These are phyloP conservation scores for Apis dorsata DNA, from an alignment of 1,140 invertebrate genomes.

Conservation along the genomic window DNA sequence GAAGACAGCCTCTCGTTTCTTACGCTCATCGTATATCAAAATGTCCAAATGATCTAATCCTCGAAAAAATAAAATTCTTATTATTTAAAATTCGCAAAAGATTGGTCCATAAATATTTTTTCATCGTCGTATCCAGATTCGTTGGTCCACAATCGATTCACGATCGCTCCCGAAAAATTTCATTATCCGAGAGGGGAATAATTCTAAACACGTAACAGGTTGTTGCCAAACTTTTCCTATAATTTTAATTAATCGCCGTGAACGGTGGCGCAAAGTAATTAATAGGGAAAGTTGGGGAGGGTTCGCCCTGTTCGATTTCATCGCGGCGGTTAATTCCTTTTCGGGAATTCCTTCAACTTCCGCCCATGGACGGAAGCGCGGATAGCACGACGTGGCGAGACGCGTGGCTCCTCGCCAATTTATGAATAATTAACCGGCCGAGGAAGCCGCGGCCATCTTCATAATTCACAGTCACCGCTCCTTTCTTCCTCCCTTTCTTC, in stretches of 20 bases:
- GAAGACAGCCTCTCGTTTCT: too few species aligned
- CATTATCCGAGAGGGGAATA: constrained; percentile 25
- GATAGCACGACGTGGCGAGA: background rate
- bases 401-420: constrained; percentile 37
- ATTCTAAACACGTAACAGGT: constrained; percentile 64
- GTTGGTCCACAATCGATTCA: too few species aligned
- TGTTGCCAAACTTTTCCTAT: constrained; percentile 52
- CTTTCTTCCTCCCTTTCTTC: background rate
- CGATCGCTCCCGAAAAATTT: background rate
- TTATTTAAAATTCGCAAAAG: too few species aligned
- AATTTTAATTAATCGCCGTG: constrained; percentile 57
- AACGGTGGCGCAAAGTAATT: constrained; percentile 55
- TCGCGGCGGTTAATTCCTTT: constrained; percentile 4
- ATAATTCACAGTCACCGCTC: constrained; percentile 30
- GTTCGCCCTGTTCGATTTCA: constrained; percentile 43
- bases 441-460: constrained; percentile 27
- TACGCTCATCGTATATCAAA: too few species aligned
- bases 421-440: constrained; percentile 48
- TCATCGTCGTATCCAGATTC: too few species aligned
- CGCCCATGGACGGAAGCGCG: background rate
- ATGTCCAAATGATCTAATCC: too few species aligned
- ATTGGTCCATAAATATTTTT: too few species aligned
- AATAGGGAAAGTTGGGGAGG: constrained; percentile 46
- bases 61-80: too few species aligned
- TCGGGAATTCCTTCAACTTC: constrained; percentile 10